Evolutionary conservation across 2,113 vertebrate genomes (phyloP), one percentile per base, ranked within the genome.

Genomic region (Chaetodon auriga): DNA sequence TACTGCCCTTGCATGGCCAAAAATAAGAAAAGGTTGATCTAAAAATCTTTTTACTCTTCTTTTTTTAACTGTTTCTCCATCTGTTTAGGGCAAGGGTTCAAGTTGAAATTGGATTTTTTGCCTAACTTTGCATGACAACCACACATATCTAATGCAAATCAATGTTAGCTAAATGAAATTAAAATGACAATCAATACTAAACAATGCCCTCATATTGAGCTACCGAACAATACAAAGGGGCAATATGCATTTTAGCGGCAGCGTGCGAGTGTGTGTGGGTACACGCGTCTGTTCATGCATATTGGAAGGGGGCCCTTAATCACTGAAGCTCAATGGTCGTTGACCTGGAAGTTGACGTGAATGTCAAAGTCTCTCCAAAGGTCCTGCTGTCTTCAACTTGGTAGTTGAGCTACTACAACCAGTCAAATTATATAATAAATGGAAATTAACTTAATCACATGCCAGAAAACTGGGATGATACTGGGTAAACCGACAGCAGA

Each of bases 271-370:
- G 90, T 80, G 84, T 86, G 89, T 93, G 92, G 72, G 68, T 83
- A 82, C 85, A 74, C 73, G 68, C 80, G 90, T 93, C 86, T 93
- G 90, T 87, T 90, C 87, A 84, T 83, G 87, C 87, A 92, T 89
- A 87, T 90, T 90, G 81, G 92, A 87, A 55, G 75, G 87, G 86
- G 91, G 85, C 86, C 93, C 90, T 92, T 92, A 93, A 93, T 94
- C 90, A 93, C 79, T 72, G 71, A 54, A 80, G 87, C 93, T 93
- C 81, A 90, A 92, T 94, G 91, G 88, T 92, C 85, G 74, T 92
- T 95, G 93, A 95, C 94, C 94, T 94, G 93, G 92, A 94, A 95
- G 92, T 88, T 92, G 92, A 93, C 82, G 83, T 81, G 88, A 90
- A 93, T 92, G 90, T 94, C 92, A 90, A 89, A 94, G 89, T 90